These are phyloP conservation scores for Falco peregrinus DNA, from an alignment of 2,797 vertebrate genomes.

Conservation along the genomic window DNA sequence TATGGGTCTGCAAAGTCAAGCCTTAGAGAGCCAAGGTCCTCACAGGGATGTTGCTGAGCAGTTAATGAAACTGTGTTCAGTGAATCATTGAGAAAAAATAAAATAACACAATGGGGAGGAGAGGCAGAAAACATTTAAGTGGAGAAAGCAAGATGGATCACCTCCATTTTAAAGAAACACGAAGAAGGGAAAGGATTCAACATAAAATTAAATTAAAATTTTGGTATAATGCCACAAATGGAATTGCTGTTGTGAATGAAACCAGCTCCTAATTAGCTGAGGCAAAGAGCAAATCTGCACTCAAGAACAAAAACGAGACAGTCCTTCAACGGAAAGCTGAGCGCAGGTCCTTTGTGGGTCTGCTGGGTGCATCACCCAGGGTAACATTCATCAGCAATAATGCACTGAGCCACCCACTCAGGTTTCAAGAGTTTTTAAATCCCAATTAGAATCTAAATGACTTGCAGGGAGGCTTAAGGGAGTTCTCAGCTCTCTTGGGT, in stretches of 20 bases:
- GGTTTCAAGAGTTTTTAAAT: constrained; percentile 57
- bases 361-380: constrained; percentile 31
- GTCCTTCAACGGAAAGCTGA: constrained; percentile 11
- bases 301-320: neutral
- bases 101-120: neutral
- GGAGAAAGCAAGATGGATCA: neutral
- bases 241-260: constrained; percentile 2
- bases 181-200: neutral
- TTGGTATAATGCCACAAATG: neutral
- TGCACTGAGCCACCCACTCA: constrained; percentile 46
- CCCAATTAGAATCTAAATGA: constrained; percentile 59
- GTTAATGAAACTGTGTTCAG: neutral
- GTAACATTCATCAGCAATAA: constrained; percentile 50
- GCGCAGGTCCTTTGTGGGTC: neutral
- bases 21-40: neutral
- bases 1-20: neutral
- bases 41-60: neutral
- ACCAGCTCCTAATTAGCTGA: constrained; percentile 32
- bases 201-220: constrained; percentile 19
- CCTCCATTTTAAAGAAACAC: neutral
- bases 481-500: neutral
- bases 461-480: constrained; percentile 45
- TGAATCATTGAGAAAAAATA: neutral
- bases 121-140: neutral
- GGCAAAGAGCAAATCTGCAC: neutral